A percentile compares a stretch with the other conserved stretches of the same genome.
Evolutionary conservation across 2,888 invertebrate genomes (phyloP).

Genomic region (Caenorhabditis virilis): DNA sequence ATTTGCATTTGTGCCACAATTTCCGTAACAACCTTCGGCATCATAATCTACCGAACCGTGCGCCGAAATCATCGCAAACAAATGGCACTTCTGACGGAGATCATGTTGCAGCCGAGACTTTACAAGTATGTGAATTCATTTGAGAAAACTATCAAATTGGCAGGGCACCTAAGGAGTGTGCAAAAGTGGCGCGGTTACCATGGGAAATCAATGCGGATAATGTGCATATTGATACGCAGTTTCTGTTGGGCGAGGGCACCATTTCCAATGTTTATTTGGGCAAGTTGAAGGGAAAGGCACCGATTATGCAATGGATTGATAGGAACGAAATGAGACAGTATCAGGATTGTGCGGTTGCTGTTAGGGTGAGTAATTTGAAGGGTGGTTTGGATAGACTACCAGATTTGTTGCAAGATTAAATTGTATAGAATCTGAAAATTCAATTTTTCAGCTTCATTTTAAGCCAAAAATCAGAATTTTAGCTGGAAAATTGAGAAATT

Average conservation of each 20-base stretch:
- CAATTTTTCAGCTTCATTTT: too few species aligned
- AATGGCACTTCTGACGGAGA: slow-evolving; percentile 41
- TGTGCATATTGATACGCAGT: slow-evolving; percentile 53
- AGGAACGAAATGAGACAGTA: slow-evolving; percentile 56
- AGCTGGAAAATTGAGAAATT: too few species aligned
- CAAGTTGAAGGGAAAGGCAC: slow-evolving; percentile 56
- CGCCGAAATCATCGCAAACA: slow-evolving; percentile 33
- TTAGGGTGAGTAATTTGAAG: too few species aligned
- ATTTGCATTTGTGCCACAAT: slow-evolving; percentile 47
- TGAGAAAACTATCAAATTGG: slow-evolving; percentile 2
- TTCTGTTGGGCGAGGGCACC: slow-evolving; percentile 53
- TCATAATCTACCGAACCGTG: slow-evolving; percentile 40
- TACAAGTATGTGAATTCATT: slow-evolving; percentile 16
- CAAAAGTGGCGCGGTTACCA: slow-evolving; percentile 44
- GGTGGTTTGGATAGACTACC: too few species aligned
- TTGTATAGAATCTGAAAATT: too few species aligned
- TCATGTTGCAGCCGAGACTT: slow-evolving; percentile 39
- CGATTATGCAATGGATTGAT: slow-evolving; percentile 59
- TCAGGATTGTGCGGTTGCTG: slow-evolving; percentile 59
- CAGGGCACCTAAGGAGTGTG: slow-evolving; percentile 41
- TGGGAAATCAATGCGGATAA: slow-evolving; percentile 57
- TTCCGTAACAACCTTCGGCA: slow-evolving; percentile 38
- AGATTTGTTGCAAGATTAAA: too few species aligned
- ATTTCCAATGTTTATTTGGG: slow-evolving; percentile 54
- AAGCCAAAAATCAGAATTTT: too few species aligned